Conservation (phyloP, 1,140 invertebrate genomes). For the Drosophila ogumai region DNA sequence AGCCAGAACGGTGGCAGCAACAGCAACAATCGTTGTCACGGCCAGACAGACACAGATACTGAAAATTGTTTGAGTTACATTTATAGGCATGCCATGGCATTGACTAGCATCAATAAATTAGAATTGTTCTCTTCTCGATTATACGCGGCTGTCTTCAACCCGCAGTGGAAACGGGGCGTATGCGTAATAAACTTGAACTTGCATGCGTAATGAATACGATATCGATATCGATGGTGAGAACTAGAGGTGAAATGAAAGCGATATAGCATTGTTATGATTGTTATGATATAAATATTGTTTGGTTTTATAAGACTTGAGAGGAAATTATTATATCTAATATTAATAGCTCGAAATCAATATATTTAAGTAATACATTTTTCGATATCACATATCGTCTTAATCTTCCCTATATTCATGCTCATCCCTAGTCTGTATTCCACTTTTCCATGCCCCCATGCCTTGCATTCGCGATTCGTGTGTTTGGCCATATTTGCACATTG, state of each 20-base stretch:
- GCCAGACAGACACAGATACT: conserved; percentile 58
- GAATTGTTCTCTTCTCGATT: conserved; percentile 48
- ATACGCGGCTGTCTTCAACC: background rate
- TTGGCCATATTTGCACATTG: conserved; percentile 72
- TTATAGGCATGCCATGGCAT: conserved; percentile 63
- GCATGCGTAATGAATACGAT: conserved; percentile 18
- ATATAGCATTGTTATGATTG: background rate
- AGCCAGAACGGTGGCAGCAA: conserved; percentile 17
- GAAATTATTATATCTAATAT: too few species aligned
- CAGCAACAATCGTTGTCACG: conserved; percentile 45
- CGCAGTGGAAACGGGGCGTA: conserved; percentile 40
- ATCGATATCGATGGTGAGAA: conserved; percentile 6
- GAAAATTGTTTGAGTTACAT: conserved; percentile 54
- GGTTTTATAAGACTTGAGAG: too few species aligned
- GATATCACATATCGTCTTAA: background rate
- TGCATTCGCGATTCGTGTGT: conserved; percentile 28
- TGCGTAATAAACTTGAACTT: conserved; percentile 77
- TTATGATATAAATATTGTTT: background rate
- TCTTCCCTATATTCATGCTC: background rate
- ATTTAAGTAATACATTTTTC: background rate
- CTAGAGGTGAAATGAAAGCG: conserved; percentile 2
- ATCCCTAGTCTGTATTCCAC: conserved; percentile 9
- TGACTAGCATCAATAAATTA: conserved; percentile 65
- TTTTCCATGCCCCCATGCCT: conserved; percentile 37
- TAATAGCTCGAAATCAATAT: background rate